Evolutionary conservation across 1,140 invertebrate genomes (phyloP), one percentile per base, ranked within the genome.

Genomic region (Pentalonia nigronervosa): DNA sequence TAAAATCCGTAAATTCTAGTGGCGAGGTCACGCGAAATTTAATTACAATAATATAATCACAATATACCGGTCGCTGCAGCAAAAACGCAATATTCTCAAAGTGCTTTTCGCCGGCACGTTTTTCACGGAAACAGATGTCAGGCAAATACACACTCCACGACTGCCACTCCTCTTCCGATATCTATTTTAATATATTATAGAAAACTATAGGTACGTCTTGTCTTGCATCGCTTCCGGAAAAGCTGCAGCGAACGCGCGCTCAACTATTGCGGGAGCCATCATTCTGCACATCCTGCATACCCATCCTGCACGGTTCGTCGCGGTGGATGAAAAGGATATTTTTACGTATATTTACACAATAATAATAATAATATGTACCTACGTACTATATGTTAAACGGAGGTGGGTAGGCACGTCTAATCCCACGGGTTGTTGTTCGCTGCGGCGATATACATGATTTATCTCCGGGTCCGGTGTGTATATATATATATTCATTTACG

Each of bases 361-460:
- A 41, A 41, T 41, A 41, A 41, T 41, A 41, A 41, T 41, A 41
- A 41, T 41, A 41, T 41, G 41, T 41, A 41, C 41, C 41, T 41
- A n/a, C 30, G 11, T 2, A 60, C 14, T n/a, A n/a, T n/a, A 83
- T 41, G 21, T 83, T 83, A 83, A 36, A 83, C 36, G 30, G 60
- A 76, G 60, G 30, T 76, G 23, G 50, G 50, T 23, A n/a, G 60
- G 60, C 30, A 25, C 41, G n/a, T 50, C 50, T 36, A 53, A 89
- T 89, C 88, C 88, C 88, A 56, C 50, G 88, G 87, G 87, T 53
- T 47, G n/a, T 50, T 53, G 87, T 45, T 84, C 14, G 30, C 60
- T 50, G 21, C 47, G n/a, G 47, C 7, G 30, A 34, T 56, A 48
- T 36, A 89, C 88, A 53, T 41, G 88, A 89, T 89, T 89, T 89